Evolutionary conservation across 2,113 vertebrate genomes (phyloP).

Genomic region (Halichoerus grypus): DNA sequence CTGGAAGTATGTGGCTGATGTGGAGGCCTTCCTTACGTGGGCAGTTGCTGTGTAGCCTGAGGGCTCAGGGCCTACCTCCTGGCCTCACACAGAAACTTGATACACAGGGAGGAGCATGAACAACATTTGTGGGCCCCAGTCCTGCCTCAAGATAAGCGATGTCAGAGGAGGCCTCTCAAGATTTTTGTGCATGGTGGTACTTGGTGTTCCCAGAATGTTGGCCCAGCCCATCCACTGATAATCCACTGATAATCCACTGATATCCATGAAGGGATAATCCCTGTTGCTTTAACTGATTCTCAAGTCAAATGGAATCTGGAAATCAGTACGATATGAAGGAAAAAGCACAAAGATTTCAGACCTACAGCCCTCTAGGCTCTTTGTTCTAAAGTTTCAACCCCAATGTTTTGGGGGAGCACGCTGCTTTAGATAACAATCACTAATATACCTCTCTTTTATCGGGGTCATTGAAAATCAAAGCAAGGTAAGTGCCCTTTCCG

Average conservation of each 20-base stretch:
- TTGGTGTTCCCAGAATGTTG: not conserved
- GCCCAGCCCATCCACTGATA: not conserved
- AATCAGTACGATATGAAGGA: not conserved
- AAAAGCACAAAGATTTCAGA: not conserved
- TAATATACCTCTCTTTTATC: not conserved
- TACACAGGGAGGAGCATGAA: not conserved
- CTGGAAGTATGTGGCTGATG: not conserved
- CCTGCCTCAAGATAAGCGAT: not conserved
- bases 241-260: not conserved
- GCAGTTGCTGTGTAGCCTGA: not conserved
- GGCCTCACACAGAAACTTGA: not conserved
- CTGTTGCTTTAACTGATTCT: not conserved
- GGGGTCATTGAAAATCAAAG: not conserved
- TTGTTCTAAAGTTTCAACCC: not conserved
- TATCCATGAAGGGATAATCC: not conserved
- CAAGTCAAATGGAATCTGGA: not conserved
- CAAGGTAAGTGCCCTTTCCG: not conserved
- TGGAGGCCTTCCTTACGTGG: not conserved
- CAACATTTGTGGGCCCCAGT: not conserved
- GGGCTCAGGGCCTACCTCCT: not conserved
- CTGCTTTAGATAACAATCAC: fast-evolving
- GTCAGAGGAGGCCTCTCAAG: not conserved
- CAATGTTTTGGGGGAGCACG: not conserved
- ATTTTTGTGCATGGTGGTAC: not conserved
- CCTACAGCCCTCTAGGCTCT: not conserved